Evolutionary conservation across 2,113 vertebrate species (phyloP).

Genomic region (Clarias gariepinus): DNA sequence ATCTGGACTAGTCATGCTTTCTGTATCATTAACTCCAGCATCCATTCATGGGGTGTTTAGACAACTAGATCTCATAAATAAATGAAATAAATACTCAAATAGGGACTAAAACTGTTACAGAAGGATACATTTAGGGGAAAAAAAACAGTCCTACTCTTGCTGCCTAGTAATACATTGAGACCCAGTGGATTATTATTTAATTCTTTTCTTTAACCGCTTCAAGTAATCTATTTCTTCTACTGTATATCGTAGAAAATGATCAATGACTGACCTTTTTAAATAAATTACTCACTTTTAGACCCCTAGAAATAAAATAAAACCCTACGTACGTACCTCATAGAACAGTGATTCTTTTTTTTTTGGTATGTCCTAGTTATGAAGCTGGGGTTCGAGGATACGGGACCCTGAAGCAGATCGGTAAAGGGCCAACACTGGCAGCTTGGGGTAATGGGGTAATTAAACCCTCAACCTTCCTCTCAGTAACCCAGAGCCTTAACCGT

Average conservation of each 20-base stretch:
- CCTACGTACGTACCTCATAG: no score
- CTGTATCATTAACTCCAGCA: conserved; percentile 7
- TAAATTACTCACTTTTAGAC: background rate
- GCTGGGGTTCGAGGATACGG: no score
- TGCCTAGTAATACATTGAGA: no score
- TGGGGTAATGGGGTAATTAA: no score
- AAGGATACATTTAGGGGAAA: background rate
- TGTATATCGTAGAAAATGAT: background rate
- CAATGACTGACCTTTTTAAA: background rate
- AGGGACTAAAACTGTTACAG: background rate
- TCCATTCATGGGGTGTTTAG: background rate
- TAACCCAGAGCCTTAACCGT: no score
- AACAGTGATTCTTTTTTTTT: no score
- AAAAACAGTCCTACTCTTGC: background rate
- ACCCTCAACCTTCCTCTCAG: no score
- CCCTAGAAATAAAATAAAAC: no score
- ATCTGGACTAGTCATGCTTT: background rate
- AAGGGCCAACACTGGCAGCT: no score
- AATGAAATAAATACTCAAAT: background rate
- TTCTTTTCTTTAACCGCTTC: background rate
- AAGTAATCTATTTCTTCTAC: background rate
- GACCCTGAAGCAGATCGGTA: no score
- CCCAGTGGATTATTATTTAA: background rate
- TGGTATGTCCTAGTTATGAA: no score
- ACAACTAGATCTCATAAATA: background rate